Conservation (phyloP, 2,888 invertebrate genomes). For the Tricholauxania praeusta region DNA sequence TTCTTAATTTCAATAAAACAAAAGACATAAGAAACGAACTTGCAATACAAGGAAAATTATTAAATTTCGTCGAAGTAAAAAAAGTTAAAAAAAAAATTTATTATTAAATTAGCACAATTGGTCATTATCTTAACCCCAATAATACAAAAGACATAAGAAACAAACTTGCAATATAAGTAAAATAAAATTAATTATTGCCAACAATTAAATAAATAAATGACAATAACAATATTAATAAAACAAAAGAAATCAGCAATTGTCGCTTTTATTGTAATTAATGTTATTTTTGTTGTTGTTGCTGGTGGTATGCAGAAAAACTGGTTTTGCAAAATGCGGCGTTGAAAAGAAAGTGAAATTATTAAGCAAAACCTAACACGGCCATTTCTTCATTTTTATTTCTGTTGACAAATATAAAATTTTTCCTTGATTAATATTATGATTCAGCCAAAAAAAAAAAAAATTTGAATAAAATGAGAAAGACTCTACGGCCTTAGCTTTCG, state of each 20-base stretch:
- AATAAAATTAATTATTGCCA: conserved; percentile 13
- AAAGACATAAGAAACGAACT: conserved; percentile 59
- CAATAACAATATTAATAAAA: conserved; percentile 43
- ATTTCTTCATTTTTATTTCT: conserved; percentile 25
- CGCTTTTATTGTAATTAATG: conserved; percentile 15
- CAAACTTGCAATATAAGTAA: conserved; percentile 48
- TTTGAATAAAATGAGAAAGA: no score
- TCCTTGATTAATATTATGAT: no score
- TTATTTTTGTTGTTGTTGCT: conserved; percentile 5
- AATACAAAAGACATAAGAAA: conserved; percentile 57
- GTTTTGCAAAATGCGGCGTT: conserved; percentile 3
- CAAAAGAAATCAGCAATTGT: conserved; percentile 39
- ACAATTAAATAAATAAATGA: conserved; percentile 20
- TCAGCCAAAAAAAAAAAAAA: no score
- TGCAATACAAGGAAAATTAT: conserved; percentile 23
- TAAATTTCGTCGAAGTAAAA: no score
- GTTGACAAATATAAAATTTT: background rate
- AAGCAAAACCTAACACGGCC: conserved; percentile 1
- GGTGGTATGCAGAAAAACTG: conserved; percentile 25
- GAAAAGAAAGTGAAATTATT: conserved; percentile 32
- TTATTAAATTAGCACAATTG: no score
- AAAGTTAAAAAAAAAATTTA: no score
- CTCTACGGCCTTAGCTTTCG: no score
- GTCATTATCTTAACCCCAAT: background rate
- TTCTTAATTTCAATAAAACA: conserved; percentile 41